phyloP scores from a whole-genome alignment of 2,113 vertebrate genomes.

The Aythya baeri region DNA sequence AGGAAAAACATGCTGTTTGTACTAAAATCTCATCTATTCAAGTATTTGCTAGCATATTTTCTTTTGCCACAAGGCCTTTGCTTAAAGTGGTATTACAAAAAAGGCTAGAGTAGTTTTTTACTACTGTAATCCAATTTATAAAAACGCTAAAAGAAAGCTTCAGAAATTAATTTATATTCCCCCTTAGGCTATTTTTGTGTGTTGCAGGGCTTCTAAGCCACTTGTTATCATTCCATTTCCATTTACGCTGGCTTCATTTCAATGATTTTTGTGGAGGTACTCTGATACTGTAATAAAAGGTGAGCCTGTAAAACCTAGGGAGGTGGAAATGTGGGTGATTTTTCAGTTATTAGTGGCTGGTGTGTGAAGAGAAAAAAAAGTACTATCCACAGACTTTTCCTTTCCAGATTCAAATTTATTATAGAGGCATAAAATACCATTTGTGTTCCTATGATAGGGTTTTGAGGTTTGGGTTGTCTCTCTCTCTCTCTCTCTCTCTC shows the following conservation, averaged over 20 bases:
- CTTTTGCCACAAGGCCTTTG: not conserved
- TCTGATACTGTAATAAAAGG: not conserved
- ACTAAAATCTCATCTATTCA: constrained; percentile 7
- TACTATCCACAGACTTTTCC: not conserved
- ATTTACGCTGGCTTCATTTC: not conserved
- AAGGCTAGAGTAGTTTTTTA: not conserved
- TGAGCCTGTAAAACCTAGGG: not conserved
- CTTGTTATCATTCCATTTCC: constrained; percentile 14
- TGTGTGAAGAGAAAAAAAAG: not conserved
- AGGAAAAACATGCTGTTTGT: not conserved
- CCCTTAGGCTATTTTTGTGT: not conserved
- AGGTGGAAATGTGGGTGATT: not conserved
- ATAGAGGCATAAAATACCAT: not conserved
- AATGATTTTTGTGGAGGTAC: not conserved
- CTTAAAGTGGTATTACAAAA: not conserved
- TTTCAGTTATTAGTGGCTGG: not conserved
- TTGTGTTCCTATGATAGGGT: not conserved
- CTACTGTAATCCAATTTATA: constrained; percentile 36
- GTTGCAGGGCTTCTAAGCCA: not conserved
- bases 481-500: no score
- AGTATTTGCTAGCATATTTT: not conserved
- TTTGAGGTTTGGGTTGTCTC: not conserved
- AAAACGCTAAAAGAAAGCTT: not conserved
- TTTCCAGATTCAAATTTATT: not conserved
- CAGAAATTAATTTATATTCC: not conserved